Percentiles rank a stretch among this genome's conserved stretches.
Evolutionary conservation across 2,888 invertebrate species (phyloP).

Genomic region (Crematogaster levior): DNA sequence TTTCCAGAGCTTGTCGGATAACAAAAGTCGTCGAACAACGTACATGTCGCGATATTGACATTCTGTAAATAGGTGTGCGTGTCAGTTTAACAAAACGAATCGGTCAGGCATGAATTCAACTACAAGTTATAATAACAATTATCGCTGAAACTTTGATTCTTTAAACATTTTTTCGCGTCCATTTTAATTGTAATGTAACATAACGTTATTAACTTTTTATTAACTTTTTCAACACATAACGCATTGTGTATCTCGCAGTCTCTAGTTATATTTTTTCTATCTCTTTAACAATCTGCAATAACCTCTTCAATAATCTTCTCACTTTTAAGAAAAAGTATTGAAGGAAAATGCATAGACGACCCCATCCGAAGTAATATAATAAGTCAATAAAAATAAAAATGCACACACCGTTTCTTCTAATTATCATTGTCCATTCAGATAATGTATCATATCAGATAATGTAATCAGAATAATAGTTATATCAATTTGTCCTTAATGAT

Average conservation of each 20-base stretch:
- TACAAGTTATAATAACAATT: constrained; percentile 27
- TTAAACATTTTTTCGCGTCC: background rate
- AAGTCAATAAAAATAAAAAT: background rate
- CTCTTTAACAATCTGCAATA: background rate
- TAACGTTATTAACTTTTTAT: too few relatives aligned
- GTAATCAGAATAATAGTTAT: background rate
- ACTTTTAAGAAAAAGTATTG: background rate
- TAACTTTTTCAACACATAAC: constrained; percentile 1
- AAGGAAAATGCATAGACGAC: background rate
- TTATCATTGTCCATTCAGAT: background rate
- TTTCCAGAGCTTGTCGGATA: constrained; percentile 30
- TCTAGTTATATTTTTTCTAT: background rate
- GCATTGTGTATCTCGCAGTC: background rate
- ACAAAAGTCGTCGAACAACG: constrained; percentile 29
- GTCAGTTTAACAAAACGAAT: constrained; percentile 28
- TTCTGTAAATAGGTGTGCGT: constrained; percentile 8
- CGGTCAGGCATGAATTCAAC: background rate
- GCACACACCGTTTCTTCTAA: background rate
- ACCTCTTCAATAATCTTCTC: background rate
- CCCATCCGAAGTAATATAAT: background rate
- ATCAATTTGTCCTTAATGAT: background rate
- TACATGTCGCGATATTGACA: constrained; percentile 24
- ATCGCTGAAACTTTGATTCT: background rate
- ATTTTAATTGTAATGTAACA: background rate
- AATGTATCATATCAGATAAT: too few relatives aligned